Evolutionary conservation across 2,797 vertebrate genomes (phyloP).

Genomic region (Fundulus diaphanus): DNA sequence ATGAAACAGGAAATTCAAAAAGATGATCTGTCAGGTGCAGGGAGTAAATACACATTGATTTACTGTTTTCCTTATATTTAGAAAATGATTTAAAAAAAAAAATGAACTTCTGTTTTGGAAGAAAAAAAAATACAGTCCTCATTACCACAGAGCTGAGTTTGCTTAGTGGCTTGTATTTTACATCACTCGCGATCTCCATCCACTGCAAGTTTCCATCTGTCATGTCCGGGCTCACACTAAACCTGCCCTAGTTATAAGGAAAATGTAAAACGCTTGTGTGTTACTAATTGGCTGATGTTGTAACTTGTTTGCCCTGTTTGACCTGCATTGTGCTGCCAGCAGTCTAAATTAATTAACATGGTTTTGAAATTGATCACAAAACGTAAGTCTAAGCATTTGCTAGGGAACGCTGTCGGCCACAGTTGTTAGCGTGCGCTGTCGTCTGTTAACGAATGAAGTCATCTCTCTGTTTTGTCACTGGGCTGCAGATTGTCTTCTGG

Average conservation of each 20-base stretch:
- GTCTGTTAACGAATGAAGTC: conserved; percentile 70
- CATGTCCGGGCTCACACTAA: conserved; percentile 45
- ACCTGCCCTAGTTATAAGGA: conserved; percentile 56
- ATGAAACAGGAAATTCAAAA: conserved; percentile 65
- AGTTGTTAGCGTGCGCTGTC: conserved; percentile 70
- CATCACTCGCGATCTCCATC: conserved; percentile 35
- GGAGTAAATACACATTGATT: conserved; percentile 34
- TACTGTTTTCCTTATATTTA: conserved; percentile 29
- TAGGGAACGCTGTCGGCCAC: conserved; percentile 70
- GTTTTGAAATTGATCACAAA: conserved; percentile 81
- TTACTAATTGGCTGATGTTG: conserved; percentile 81
- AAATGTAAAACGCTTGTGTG: conserved; percentile 62
- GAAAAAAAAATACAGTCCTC: conserved; percentile 29
- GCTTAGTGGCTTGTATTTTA: conserved; percentile 12
- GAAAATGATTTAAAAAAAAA: conserved; percentile 37
- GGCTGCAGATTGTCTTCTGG: conserved; percentile 48
- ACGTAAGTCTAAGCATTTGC: conserved; percentile 74
- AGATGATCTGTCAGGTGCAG: conserved; percentile 62
- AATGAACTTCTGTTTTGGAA: conserved; percentile 40
- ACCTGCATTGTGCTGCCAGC: conserved; percentile 79
- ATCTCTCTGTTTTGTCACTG: conserved; percentile 56
- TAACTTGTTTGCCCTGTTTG: conserved; percentile 80
- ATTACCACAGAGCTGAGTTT: conserved; percentile 36
- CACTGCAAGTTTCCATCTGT: conserved; percentile 50
- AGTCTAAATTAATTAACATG: conserved; percentile 81